Base-by-base conservation (phyloP, 2,888 invertebrate species). In the Hyppa rectilinea region DNA sequence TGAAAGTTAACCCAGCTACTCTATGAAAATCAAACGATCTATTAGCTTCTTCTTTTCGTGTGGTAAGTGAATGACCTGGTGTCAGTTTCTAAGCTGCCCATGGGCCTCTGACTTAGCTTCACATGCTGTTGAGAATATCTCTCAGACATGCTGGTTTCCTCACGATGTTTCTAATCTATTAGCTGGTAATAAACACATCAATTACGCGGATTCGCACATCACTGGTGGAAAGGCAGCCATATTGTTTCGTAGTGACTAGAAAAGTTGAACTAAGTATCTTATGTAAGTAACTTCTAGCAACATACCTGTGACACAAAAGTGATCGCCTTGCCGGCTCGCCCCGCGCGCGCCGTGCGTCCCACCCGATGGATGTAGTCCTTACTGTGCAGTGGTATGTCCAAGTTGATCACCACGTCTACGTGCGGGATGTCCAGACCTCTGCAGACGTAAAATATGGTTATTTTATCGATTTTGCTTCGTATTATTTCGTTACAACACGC, bases 351-450 rank as follows among this genome's bases (percentile, higher is more conserved):
- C 7, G 99, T 99, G 89, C 99, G 96, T 0, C 99, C 99, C 53
- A 99, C 99, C 84, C 99, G 96, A 93, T 99, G 99, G 86, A 99
- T 99, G 93, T 99, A 99, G 95, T 99, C 99, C 93, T 99, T 99
- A 87, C 99, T 99, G 92, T 99, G 99, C 40, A 98, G 98, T 4
- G 99, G 99, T 89, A 99, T 99, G 93, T 99, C 99, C 93, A 99
- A 98, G 95, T 99, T 99, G 31, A 99, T 96, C 1, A 99, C 99
- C 78, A 99, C 97, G 93, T 99, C 99, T 45, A 99, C 99, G 91
- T 99, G 99, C 0, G 99, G 99, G 89, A 99, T 99, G 94, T 99
- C 99, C 82, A 99, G 96, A 87, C 99, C 99, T 95, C 99, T 98
- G 90, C 1, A 0, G 3, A 6, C 2, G 4, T 26, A 70, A 43